Evolutionary conservation across 1,140 invertebrate genomes (phyloP).

Genomic region (Drosophila bipectinata): DNA sequence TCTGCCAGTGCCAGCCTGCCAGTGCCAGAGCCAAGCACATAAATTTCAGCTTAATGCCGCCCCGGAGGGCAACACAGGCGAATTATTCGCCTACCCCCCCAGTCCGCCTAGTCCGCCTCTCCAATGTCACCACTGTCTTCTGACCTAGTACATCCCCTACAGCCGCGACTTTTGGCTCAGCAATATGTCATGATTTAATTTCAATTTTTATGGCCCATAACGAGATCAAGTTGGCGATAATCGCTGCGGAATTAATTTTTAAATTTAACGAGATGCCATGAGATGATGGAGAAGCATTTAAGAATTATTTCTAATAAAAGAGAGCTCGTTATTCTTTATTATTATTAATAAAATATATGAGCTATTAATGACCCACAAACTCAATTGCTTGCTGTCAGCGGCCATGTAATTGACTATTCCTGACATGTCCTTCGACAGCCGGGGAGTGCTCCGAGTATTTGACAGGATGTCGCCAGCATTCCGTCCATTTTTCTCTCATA

Average conservation of each 20-base stretch:
- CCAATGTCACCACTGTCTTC: constrained; percentile 6
- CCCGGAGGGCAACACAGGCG: constrained; percentile 6
- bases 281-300: not conserved
- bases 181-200: constrained; percentile 61
- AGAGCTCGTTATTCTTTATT: not conserved
- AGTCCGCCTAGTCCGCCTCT: not conserved
- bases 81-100: not conserved
- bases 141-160: not conserved
- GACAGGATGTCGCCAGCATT: constrained; percentile 24
- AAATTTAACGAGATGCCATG: not conserved
- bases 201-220: constrained; percentile 63
- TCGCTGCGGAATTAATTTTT: constrained; percentile 23
- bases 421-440: constrained; percentile 46
- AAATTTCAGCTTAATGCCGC: constrained; percentile 53
- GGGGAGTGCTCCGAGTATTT: constrained; percentile 24
- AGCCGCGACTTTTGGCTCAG: constrained; percentile 9
- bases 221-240: constrained; percentile 40
- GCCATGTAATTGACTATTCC: constrained; percentile 55
- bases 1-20: constrained; percentile 29
- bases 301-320: constrained; percentile 7
- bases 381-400: constrained; percentile 20
- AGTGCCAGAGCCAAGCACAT: constrained; percentile 34
- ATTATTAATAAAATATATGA: not conserved
- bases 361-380: constrained; percentile 5
- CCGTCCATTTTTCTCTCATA: not conserved